Base-by-base conservation (phyloP, 2,797 vertebrate species). In the Malacoraja senta region DNA sequence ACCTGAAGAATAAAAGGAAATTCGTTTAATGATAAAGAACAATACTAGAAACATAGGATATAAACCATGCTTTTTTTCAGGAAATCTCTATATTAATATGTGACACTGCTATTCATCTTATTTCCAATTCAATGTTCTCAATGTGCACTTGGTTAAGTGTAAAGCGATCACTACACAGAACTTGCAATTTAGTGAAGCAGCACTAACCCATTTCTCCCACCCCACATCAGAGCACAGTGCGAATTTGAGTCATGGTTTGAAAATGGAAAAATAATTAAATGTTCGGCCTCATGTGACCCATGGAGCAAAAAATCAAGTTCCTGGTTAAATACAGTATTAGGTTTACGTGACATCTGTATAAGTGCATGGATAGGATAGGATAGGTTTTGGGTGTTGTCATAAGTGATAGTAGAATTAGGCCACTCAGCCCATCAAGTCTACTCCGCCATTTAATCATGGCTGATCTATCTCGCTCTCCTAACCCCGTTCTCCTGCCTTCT, bases 1-100 rank as follows among this genome's bases (percentile, higher is more conserved):
- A 99, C 98, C 98, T 99, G 94, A 65, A 96, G 95, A 93, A 93
- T 8, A 88, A 93, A 93, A 63, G 93, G 92, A 19, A 24, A 10
- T 88, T 19, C 7, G n/a, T 86, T 63, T 32, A 86, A n/a, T 86
- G 83, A 15, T 84, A 17, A 86, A 88, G 35, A 88, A 35, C 29
- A 84, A 63, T 61, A 84, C 0, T 17, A 17, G 29, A 86, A 84
- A 53, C 44, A 53, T 53, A 53, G 44, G 44, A 6, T 53, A 53
- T 53, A 53, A 53, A 53, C 44, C 44, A 53, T 53, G 29, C 7
- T 26, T 29, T 13, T 61, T 3, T 17, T 3, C 15, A 17, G 6
- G 61, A 61, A 86, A 84, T 77, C 76, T 32, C 17, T 78, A 32
- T 29, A 21, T 44, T 38, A 24, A 61, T 9, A 53, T 29, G 1